Base-by-base conservation (phyloP, 2,113 vertebrate genomes). In the Scomber japonicus region DNA sequence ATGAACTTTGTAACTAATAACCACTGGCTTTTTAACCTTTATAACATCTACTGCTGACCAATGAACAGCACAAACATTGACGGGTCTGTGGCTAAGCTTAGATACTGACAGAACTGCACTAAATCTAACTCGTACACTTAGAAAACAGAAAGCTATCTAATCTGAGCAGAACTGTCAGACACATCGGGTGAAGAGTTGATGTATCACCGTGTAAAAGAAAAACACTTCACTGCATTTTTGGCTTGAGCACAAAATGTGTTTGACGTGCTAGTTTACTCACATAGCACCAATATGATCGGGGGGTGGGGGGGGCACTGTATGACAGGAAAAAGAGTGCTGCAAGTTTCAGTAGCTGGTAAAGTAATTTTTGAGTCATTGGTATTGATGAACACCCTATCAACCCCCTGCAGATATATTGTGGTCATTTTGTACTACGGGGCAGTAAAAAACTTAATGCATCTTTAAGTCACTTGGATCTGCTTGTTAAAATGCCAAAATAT, bases 361-460 rank as follows among this genome's bases (percentile, higher is more conserved):
- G 64, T 53, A 71, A 68, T 56, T 3, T 11, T 65, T 40, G 45
- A 76, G 69, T 85, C 73, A 65, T 3, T 54, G 65, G 44, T 50
- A 45, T 63, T 73, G 71, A 89, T 81, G 55, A 81, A 71, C 69
- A 35, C 57, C 55, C 53, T 27, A 63, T 84, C 60, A 83, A 75
- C 30, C 24, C 3, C n/a, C n/a, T 27, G 56, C 19, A 72, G 67
- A 83, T 78, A 73, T 56, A 74, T 24, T 3, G 11, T 44, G 19
- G 56, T 66, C 74, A 78, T 83, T 63, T 54, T 63, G 21, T 11
- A 13, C 40, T 35, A 12, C 55, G n/a, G 50, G 67, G 68, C 68
- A 40, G 19, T 84, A 70, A 66, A 90, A 79, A 72, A 74, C 65
- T 65, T 30, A 77, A 78, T 66, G 57, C 56, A 62, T 78, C 72